Conservation (phyloP, 2,797 vertebrate species). For the Dendrocincla fuliginosa region DNA sequence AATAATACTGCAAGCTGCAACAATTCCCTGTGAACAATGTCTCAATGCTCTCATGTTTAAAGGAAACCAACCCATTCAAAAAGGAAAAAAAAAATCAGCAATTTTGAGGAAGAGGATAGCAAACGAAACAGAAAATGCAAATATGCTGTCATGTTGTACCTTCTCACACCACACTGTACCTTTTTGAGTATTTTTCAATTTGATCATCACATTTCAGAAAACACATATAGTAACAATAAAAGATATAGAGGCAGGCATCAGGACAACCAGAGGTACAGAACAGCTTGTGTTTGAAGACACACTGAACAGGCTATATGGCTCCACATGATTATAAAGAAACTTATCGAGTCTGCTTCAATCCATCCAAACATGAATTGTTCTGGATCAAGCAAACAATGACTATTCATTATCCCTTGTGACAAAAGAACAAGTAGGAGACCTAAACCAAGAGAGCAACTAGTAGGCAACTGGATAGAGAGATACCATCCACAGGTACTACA, state of each 20-base stretch:
- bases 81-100: not conserved
- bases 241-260: not conserved
- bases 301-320: not conserved
- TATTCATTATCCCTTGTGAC: not conserved
- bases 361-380: not conserved
- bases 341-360: not conserved
- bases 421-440: not conserved
- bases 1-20: not conserved
- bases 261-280: not conserved
- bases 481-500: not conserved
- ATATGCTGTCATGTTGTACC: not conserved
- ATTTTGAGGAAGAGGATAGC: not conserved
- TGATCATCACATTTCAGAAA: not conserved
- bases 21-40: not conserved
- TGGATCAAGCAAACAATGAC: not conserved
- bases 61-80: not conserved
- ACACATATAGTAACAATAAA: not conserved
- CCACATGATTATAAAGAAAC: not conserved
- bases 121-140: not conserved
- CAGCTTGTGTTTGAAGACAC: not conserved
- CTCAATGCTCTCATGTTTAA: not conserved
- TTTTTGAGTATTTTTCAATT: not conserved
- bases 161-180: not conserved
- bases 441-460: not conserved
- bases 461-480: not conserved